A percentile compares a stretch with the other conserved stretches of the same genome.
Conservation (phyloP, 2,113 vertebrate species). For the Cheirogaleus medius region DNA sequence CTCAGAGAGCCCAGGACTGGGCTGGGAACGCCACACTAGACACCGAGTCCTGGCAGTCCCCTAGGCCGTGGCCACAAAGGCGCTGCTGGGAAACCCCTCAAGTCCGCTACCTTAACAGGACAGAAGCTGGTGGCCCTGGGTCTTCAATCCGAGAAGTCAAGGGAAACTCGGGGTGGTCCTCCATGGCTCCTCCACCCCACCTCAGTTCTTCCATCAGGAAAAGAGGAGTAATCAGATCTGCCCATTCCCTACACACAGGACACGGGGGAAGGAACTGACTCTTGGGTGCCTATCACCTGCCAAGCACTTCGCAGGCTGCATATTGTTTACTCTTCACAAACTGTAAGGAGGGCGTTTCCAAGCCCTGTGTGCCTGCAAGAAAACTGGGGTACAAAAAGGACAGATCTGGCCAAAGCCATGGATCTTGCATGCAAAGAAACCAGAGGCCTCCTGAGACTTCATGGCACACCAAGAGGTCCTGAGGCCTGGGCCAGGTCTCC, state of each 20-base stretch:
- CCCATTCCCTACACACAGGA: background rate
- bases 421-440: background rate
- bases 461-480: background rate
- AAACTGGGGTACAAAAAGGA: background rate
- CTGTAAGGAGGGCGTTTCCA: background rate
- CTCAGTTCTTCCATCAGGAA: conserved; percentile 26
- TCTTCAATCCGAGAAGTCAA: background rate
- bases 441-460: background rate
- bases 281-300: conserved; percentile 3
- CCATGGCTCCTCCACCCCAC: background rate
- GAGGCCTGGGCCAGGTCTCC: background rate
- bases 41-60: background rate
- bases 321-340: conserved; percentile 41
- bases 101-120: background rate
- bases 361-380: background rate
- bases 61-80: background rate
- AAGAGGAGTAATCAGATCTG: background rate
- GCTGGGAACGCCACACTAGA: accelerated
- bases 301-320: conserved; percentile 14
- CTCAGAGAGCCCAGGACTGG: background rate
- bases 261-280: background rate
- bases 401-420: background rate
- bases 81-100: background rate
- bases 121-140: background rate
- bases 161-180: background rate